phyloP scores from a whole-genome alignment of 2,888 invertebrate species.

The Phaedon cochleariae region DNA sequence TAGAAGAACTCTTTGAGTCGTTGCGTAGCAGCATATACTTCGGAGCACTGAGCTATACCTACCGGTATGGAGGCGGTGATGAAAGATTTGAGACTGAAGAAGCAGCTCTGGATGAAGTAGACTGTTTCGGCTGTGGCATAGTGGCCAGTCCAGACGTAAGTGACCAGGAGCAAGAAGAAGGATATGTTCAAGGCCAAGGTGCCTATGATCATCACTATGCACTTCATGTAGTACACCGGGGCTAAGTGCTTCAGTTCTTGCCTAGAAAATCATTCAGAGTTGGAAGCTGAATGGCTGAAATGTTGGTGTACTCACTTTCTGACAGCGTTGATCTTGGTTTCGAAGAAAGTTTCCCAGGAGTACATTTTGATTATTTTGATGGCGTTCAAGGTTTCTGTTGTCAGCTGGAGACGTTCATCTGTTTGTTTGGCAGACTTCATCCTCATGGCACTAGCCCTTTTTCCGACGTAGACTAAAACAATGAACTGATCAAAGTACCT shows the following conservation, averaged over 20 bases:
- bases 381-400: conserved; percentile 46
- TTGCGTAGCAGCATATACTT: conserved; percentile 45
- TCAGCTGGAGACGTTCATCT: conserved; percentile 47
- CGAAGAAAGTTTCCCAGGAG: conserved; percentile 50
- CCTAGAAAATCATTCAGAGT: conserved; percentile 57
- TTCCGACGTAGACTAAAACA: conserved; percentile 44
- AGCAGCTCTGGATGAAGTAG: conserved; percentile 43
- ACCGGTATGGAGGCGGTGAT: conserved; percentile 50
- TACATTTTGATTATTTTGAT: conserved; percentile 52
- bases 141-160: conserved; percentile 46
- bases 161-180: conserved; percentile 48
- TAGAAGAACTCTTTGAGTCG: conserved; percentile 41
- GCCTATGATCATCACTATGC: conserved; percentile 51
- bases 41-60: conserved; percentile 48
- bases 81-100: conserved; percentile 41
- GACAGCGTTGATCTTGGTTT: conserved; percentile 42
- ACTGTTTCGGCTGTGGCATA: conserved; percentile 45
- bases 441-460: conserved; percentile 31
- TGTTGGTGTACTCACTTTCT: conserved; percentile 42
- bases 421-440: conserved; percentile 44
- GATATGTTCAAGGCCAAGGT: conserved; percentile 46
- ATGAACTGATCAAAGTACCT: too few species aligned
- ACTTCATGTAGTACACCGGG: conserved; percentile 56
- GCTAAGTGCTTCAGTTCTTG: conserved; percentile 71
- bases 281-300: not conserved